Conservation (phyloP, 2,888 invertebrate genomes). For the Dichetophora obliterata region DNA sequence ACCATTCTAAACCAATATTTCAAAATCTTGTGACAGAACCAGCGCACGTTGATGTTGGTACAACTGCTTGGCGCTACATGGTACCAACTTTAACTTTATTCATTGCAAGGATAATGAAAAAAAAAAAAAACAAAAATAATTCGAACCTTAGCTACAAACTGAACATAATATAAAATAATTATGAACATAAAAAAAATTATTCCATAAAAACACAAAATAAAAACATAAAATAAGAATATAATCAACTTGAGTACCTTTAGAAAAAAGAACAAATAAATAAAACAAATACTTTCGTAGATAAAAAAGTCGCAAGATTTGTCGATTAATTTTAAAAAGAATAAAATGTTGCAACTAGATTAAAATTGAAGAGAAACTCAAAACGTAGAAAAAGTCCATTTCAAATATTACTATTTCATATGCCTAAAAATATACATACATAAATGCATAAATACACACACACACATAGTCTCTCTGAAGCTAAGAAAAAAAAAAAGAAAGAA, state of each 20-base stretch:
- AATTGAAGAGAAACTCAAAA: not conserved
- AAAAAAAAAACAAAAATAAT: not conserved
- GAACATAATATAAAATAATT: not conserved
- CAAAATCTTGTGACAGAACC: too few relatives aligned
- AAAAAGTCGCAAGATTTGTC: not conserved
- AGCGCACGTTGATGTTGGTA: too few relatives aligned
- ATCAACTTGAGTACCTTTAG: slow-evolving; percentile 33
- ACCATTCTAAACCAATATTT: too few relatives aligned
- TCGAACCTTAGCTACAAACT: slow-evolving; percentile 14
- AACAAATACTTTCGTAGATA: not conserved
- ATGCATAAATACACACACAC: too few relatives aligned
- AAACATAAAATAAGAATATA: slow-evolving; percentile 3
- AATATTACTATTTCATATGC: not conserved
- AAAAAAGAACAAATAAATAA: not conserved
- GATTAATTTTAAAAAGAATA: not conserved
- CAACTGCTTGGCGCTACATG: too few relatives aligned
- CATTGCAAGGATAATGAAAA: not conserved
- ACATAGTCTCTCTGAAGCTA: not conserved
- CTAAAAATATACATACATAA: not conserved
- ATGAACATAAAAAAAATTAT: not conserved
- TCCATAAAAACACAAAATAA: not conserved
- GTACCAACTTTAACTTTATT: too few relatives aligned
- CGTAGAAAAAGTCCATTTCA: not conserved
- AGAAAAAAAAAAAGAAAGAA: not conserved
- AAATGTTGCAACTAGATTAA: not conserved